Conservation (phyloP, 2,888 invertebrate species). For the Diogma glabrata region DNA sequence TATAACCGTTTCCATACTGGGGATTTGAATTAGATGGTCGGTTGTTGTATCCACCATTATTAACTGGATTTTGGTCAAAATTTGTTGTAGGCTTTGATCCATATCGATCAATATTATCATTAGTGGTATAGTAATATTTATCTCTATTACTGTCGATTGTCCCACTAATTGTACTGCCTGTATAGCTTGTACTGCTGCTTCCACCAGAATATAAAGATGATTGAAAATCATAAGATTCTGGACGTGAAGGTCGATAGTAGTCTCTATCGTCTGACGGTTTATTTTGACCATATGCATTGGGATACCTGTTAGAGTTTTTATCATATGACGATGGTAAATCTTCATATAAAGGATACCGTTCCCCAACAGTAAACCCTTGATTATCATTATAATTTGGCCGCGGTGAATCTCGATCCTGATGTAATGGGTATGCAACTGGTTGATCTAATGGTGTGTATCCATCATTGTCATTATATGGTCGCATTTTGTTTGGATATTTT, state of each 20-base stretch:
- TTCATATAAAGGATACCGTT: conserved; percentile 32
- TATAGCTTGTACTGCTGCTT: no score
- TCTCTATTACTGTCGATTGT: neutral
- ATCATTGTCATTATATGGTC: neutral
- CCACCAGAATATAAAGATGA: no score
- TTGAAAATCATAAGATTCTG: conserved; percentile 2
- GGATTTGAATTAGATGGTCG: no score
- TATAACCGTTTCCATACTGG: conserved; percentile 2
- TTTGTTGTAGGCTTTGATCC: conserved; percentile 13
- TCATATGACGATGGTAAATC: conserved; percentile 35
- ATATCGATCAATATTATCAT: conserved; percentile 13
- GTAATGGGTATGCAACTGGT: neutral
- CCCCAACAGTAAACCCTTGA: conserved; percentile 17
- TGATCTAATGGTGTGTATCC: conserved; percentile 5
- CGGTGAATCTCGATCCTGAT: conserved; percentile 19
- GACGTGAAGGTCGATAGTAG: conserved; percentile 9
- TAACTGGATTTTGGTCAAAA: neutral
- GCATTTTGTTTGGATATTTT: neutral
- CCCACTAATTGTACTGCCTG: no score
- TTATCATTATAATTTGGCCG: conserved; percentile 18
- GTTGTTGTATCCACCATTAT: neutral
- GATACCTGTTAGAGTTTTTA: conserved; percentile 30
- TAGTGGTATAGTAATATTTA: conserved; percentile 6
- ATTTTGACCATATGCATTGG: conserved; percentile 34
- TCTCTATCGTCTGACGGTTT: conserved; percentile 29